Base-by-base conservation (phyloP, 2,797 vertebrate genomes). In the Scleropages formosus region DNA sequence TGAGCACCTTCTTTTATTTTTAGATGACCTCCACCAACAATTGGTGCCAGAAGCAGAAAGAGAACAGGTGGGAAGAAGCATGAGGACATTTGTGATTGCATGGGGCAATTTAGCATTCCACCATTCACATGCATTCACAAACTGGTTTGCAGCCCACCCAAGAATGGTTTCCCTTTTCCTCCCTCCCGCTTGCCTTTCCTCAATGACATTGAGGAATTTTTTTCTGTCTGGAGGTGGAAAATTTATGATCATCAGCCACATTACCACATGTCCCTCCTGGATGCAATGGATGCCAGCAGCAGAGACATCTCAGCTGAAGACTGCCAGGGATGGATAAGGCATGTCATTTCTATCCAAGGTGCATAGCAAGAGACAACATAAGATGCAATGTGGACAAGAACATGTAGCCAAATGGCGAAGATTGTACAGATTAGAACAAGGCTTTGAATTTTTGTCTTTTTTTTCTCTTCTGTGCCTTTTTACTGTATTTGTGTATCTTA, bases 131-230 rank as follows among this genome's bases (percentile, higher is more conserved):
- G 61, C 61, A 63, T 61, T 24, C 61, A 63, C 4, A 8, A 24
- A 63, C 61, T 24, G 61, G 53, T 2, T 56, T 1, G 53, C 53
- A 56, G 53, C 53, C 56, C 53, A 56, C 56, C 66, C 44, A 68
- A 26, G 20, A 49, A 51, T 15, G 46, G 39, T n/a, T n/a, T 22
- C 8, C 20, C 65, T 22, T 0, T 20, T 20, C 20, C 12, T 26
- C 63, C 12, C n/a, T n/a, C 22, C 7, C 51, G 44, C 53, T 59
- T 24, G 58, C 53, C 70, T 31, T 72, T 59, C 53, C 70, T 60
- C 16, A 18, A 72, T 26, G 70, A 51, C 70, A n/a, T 44, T 9
- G 53, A 58, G 68, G 68, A 71, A 56, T 71, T 71, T 12, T 71
- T 71, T 71, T 20, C 12, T 26, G n/a, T 47, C 51, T 72, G 53